These are phyloP conservation scores for Danio tinwini DNA, from an alignment of 2,797 vertebrate species.

Conservation along the genomic window DNA sequence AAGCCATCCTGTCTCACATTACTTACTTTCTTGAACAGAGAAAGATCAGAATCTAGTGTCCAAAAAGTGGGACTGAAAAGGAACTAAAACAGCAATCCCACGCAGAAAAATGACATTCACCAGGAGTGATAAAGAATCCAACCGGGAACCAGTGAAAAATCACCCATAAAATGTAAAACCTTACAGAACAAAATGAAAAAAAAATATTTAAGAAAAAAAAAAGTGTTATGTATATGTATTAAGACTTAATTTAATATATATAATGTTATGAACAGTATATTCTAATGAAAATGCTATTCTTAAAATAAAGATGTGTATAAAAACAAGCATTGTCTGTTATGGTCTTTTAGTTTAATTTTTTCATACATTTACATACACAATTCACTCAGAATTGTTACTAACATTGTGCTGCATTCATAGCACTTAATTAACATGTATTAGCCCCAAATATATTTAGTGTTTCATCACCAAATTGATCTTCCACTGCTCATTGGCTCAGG, in stretches of 20 bases:
- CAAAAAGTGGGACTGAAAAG: conserved; percentile 65
- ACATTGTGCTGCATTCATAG: conserved; percentile 1
- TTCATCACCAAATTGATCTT: not conserved
- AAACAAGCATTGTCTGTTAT: conserved; percentile 14
- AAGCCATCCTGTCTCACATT: conserved; percentile 1
- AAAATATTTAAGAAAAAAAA: conserved; percentile 65
- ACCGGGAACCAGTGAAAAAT: conserved; percentile 62
- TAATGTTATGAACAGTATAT: conserved; percentile 77
- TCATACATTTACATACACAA: not conserved
- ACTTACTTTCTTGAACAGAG: conserved; percentile 50
- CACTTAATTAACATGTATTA: not conserved
- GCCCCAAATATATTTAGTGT: conserved; percentile 14
- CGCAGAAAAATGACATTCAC: conserved; percentile 32
- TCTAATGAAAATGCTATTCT: conserved; percentile 75
- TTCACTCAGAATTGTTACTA: conserved; percentile 1
- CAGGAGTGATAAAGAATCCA: conserved; percentile 47
- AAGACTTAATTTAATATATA: conserved; percentile 72
- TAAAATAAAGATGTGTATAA: conserved; percentile 83
- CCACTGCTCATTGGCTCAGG: conserved; percentile 19
- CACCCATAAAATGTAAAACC: conserved; percentile 42
- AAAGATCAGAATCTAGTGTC: conserved; percentile 67
- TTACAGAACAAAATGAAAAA: conserved; percentile 51
- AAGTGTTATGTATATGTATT: conserved; percentile 68
- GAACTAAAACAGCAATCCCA: conserved; percentile 17
- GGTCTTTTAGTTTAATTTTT: not conserved